These are phyloP conservation scores for Leptura quadrifasciata DNA, from an alignment of 2,888 invertebrate genomes.

Conservation along the genomic window DNA sequence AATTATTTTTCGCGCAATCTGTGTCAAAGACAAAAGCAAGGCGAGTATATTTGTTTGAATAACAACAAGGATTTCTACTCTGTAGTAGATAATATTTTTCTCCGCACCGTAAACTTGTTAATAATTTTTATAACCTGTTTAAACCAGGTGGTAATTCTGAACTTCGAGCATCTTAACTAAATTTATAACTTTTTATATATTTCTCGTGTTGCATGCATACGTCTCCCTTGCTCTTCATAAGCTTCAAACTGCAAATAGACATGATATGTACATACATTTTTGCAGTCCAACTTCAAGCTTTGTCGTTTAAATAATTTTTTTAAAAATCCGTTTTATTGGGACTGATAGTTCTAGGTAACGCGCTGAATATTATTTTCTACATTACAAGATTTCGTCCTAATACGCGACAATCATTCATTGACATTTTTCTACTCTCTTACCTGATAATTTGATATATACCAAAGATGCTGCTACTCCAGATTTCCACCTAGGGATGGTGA, in stretches of 20 bases:
- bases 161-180: background rate
- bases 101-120: background rate
- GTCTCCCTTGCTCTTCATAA: too few relatives aligned
- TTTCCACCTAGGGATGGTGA: constrained; percentile 86
- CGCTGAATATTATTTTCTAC: too few relatives aligned
- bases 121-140: background rate
- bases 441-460: constrained; percentile 82
- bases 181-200: too few relatives aligned
- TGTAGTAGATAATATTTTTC: background rate
- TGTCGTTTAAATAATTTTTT: too few relatives aligned
- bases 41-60: background rate
- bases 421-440: constrained; percentile 72
- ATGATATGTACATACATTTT: too few relatives aligned
- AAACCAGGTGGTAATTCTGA: background rate
- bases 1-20: constrained; percentile 2
- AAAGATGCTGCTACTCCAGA: constrained; percentile 85
- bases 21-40: background rate
- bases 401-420: background rate
- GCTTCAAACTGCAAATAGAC: too few relatives aligned
- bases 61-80: constrained; percentile 10
- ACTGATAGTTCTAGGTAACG: too few relatives aligned
- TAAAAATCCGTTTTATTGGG: too few relatives aligned
- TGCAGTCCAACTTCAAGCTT: too few relatives aligned
- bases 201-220: too few relatives aligned
- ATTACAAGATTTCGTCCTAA: too few relatives aligned